A percentile compares a stretch with the other conserved stretches of the same genome.
These are phyloP conservation scores for Littorina saxatilis DNA, from an alignment of 1,140 invertebrate genomes.

Conservation along the genomic window DNA sequence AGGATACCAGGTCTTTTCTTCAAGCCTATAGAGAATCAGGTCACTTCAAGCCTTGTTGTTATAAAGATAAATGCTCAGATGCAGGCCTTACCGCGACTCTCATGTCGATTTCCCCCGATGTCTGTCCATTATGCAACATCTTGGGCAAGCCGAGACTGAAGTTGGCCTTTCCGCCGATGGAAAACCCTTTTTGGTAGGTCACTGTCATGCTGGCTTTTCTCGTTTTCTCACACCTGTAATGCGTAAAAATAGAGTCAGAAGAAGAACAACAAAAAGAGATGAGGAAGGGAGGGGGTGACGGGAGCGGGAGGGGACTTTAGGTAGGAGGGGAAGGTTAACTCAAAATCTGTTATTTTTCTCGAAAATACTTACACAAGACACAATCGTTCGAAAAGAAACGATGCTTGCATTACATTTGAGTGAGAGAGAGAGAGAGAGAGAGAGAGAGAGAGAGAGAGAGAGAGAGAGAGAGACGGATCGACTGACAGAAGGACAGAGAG, in stretches of 20 bases:
- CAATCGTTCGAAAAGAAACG: too few species aligned
- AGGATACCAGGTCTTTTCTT: too few species aligned
- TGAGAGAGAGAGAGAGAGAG: too few species aligned
- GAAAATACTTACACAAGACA: too few species aligned
- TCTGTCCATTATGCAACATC: neutral
- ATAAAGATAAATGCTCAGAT: too few species aligned
- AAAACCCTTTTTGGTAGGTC: constrained; percentile 47
- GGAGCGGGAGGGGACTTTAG: neutral
- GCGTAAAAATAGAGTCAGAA: neutral
- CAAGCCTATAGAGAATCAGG: too few species aligned
- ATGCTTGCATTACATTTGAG: too few species aligned
- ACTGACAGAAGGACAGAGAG: too few species aligned
- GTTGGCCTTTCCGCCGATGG: constrained; percentile 46
- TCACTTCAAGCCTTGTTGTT: too few species aligned
- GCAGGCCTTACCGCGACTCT: constrained; percentile 27
- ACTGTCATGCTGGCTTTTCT: constrained; percentile 36
- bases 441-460: too few species aligned
- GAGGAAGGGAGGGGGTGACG: neutral
- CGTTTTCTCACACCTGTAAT: constrained; percentile 37
- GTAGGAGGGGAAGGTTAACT: neutral
- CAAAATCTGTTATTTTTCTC: too few species aligned
- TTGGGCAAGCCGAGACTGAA: constrained; percentile 34
- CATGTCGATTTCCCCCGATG: constrained; percentile 29
- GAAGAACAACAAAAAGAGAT: neutral
- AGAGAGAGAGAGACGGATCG: too few species aligned